A percentile compares a stretch with the other conserved stretches of the same genome.
Conservation (phyloP, 2,888 invertebrate species). For the Tillus elongatus region DNA sequence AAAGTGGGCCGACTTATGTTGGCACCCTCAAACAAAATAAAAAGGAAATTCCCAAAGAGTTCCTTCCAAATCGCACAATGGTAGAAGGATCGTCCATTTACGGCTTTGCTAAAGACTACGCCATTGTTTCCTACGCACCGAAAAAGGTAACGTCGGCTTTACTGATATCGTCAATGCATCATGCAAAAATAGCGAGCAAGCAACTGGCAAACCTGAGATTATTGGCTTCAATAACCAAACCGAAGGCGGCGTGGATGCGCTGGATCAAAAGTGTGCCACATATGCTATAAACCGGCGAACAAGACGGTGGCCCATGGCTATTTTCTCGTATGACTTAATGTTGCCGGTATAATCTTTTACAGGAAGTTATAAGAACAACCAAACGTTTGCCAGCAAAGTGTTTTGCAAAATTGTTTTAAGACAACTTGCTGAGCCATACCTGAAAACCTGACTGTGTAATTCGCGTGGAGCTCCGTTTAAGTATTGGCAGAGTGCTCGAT, state of each 20-base stretch:
- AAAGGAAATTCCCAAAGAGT: too few relatives aligned
- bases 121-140: constrained; percentile 26
- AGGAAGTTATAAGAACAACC: too few relatives aligned
- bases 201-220: constrained; percentile 17
- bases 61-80: constrained; percentile 22
- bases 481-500: too few relatives aligned
- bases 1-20: too few relatives aligned
- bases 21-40: constrained; percentile 25
- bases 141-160: constrained; percentile 21
- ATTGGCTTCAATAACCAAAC: constrained; percentile 19
- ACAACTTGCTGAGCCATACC: too few relatives aligned
- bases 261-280: constrained; percentile 24
- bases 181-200: constrained; percentile 18
- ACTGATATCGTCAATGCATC: constrained; percentile 20
- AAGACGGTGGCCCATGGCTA: constrained; percentile 22
- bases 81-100: constrained; percentile 22
- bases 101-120: constrained; percentile 24
- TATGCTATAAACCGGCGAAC: constrained; percentile 17
- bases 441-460: too few relatives aligned
- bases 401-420: too few relatives aligned
- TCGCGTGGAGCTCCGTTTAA: too few relatives aligned
- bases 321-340: constrained; percentile 22
- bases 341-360: constrained; percentile 20
- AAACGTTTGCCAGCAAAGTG: too few relatives aligned
- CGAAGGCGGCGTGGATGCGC: constrained; percentile 26